Conservation (phyloP, 2,797 vertebrate species). For the Hypotaenidia okinawae region DNA sequence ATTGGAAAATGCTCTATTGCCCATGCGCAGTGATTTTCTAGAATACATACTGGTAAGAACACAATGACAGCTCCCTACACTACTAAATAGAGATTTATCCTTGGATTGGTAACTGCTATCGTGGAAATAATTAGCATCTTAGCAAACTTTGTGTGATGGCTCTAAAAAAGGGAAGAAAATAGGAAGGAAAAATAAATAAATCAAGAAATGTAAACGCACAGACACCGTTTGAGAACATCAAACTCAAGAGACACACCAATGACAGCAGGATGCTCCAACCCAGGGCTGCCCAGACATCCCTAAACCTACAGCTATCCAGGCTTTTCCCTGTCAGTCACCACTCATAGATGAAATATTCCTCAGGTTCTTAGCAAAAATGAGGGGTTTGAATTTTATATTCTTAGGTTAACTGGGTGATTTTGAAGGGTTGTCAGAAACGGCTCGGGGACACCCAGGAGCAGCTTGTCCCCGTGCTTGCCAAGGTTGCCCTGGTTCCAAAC, state of each 20-base stretch:
- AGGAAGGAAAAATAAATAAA: neutral
- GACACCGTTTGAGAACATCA: neutral
- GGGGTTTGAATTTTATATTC: neutral
- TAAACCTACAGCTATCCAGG: neutral
- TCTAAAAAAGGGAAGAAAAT: neutral
- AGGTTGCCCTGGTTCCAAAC: slow-evolving; percentile 30
- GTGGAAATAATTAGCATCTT: slow-evolving; percentile 18
- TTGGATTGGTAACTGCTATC: slow-evolving; percentile 33
- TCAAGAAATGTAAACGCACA: slow-evolving; percentile 25
- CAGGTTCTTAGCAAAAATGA: neutral
- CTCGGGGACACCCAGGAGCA: slow-evolving; percentile 19
- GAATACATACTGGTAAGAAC: slow-evolving; percentile 43
- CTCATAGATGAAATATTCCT: neutral
- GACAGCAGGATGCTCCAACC: neutral
- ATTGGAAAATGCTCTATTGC: slow-evolving; percentile 43
- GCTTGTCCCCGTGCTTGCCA: slow-evolving; percentile 7
- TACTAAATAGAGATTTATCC: neutral
- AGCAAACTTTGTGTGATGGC: neutral
- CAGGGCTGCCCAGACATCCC: neutral
- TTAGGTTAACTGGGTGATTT: neutral
- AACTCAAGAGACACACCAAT: neutral
- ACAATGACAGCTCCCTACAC: neutral
- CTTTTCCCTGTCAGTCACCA: neutral
- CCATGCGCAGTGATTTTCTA: slow-evolving; percentile 52
- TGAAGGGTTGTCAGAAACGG: slow-evolving; percentile 41